Conservation (phyloP, 2,888 invertebrate species). For the Drosophila nr. perissopoda region DNA sequence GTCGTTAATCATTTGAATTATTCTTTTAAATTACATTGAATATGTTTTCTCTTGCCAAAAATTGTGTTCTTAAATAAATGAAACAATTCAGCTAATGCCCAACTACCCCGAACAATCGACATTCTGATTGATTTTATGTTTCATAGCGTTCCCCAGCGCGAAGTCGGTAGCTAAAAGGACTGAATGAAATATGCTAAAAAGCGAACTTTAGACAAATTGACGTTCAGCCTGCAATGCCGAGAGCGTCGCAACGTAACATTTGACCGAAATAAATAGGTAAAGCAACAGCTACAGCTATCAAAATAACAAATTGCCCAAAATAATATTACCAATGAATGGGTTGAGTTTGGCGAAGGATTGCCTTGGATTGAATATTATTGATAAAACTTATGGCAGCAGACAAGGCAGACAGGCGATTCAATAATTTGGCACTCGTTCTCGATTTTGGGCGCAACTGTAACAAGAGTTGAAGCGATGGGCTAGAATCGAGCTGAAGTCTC, state of each 20-base stretch:
- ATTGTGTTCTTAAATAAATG: neutral
- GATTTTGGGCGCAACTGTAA: constrained; percentile 34
- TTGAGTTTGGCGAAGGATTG: constrained; percentile 45
- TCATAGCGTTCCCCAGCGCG: constrained; percentile 4
- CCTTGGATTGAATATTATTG: constrained; percentile 77
- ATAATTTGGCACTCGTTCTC: constrained; percentile 49
- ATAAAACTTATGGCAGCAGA: constrained; percentile 74
- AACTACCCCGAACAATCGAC: neutral
- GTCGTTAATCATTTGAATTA: neutral
- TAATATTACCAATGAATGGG: constrained; percentile 31
- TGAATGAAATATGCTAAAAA: constrained; percentile 60
- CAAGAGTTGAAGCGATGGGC: constrained; percentile 13
- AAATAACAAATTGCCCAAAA: constrained; percentile 48
- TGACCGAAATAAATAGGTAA: constrained; percentile 70
- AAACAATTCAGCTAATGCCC: neutral
- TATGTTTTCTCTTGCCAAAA: neutral
- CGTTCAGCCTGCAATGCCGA: constrained; percentile 57
- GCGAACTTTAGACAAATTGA: constrained; percentile 49
- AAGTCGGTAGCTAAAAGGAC: constrained; percentile 25
- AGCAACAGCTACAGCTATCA: constrained; percentile 35
- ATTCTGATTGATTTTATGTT: constrained; percentile 7
- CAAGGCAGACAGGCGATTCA: constrained; percentile 53
- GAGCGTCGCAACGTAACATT: constrained; percentile 28
- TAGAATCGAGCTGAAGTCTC: constrained; percentile 9
- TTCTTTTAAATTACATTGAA: neutral